Percentiles rank a stretch among this genome's conserved stretches.
Conservation (phyloP, 2,113 vertebrate species). For the Plestiodon gilberti region DNA sequence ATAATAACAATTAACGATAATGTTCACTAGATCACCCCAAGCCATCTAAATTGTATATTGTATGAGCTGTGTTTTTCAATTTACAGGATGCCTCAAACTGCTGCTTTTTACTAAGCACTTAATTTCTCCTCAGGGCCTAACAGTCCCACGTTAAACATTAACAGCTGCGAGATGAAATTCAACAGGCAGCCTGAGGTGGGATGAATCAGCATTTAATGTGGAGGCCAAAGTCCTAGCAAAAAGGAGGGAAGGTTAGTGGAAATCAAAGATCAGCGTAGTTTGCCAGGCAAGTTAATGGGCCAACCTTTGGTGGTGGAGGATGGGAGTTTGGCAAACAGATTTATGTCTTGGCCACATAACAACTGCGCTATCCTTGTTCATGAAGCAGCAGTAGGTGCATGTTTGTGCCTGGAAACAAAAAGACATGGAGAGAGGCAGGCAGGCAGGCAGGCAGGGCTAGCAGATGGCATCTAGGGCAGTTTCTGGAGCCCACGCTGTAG, state of each 20-base stretch:
- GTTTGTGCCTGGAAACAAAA: not conserved
- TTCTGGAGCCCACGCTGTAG: too few relatives aligned
- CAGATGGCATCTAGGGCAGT: too few relatives aligned
- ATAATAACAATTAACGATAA: too few relatives aligned
- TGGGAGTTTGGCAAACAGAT: not conserved
- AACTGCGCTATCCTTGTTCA: not conserved
- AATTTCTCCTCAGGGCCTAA: not conserved
- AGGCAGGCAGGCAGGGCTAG: not conserved
- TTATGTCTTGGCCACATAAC: not conserved
- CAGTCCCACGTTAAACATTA: constrained; percentile 2
- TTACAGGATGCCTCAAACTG: not conserved
- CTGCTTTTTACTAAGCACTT: not conserved
- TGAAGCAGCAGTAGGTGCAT: not conserved
- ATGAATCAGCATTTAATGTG: not conserved
- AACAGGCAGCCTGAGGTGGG: not conserved
- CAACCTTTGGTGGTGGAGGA: not conserved
- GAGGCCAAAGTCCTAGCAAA: not conserved
- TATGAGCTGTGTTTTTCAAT: not conserved
- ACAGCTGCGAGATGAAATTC: not conserved
- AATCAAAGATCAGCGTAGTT: not conserved
- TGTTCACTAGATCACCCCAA: not conserved
- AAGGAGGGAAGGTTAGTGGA: not conserved
- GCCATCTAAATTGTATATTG: not conserved
- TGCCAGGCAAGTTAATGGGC: not conserved
- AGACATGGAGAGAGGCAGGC: too few relatives aligned